These are phyloP conservation scores for Congeria kusceri DNA, from an alignment of 2,888 invertebrate species.

Conservation along the genomic window DNA sequence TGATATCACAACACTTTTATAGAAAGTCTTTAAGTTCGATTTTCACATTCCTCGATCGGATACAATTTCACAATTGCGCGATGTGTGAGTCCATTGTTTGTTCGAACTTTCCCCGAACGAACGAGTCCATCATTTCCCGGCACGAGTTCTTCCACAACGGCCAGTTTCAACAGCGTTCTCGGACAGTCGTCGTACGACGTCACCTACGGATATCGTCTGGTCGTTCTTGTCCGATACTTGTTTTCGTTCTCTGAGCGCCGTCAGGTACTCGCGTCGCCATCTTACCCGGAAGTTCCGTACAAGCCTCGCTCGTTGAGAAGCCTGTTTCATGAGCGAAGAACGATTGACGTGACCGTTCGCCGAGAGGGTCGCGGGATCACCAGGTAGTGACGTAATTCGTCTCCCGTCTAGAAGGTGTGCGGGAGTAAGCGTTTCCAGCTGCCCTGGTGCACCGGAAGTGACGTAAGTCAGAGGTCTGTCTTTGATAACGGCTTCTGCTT, in stretches of 20 bases:
- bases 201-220: slow-evolving; percentile 10
- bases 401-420: slow-evolving; percentile 49
- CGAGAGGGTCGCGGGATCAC: not conserved
- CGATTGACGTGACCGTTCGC: not conserved
- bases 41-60: not conserved
- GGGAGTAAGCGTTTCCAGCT: slow-evolving; percentile 46
- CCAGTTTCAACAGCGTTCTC: not conserved
- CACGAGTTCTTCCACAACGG: not conserved
- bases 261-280: slow-evolving; percentile 42
- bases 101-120: not conserved
- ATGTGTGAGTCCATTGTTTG: too few relatives aligned
- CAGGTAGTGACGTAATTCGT: slow-evolving; percentile 35
- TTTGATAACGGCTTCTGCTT: slow-evolving; percentile 53
- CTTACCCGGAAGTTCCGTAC: slow-evolving; percentile 35
- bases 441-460: slow-evolving; percentile 17
- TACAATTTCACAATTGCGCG: slow-evolving; percentile 1
- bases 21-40: too few relatives aligned
- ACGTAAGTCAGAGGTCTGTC: slow-evolving; percentile 53
- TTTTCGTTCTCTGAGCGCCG: slow-evolving; percentile 20
- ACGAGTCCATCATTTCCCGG: not conserved
- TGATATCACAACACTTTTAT: too few relatives aligned
- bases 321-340: slow-evolving; percentile 8
- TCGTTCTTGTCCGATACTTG: slow-evolving; percentile 7
- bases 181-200: not conserved
- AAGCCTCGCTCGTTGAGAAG: slow-evolving; percentile 6